These are phyloP conservation scores for Lepetodrilus schrolli DNA, from an alignment of 2,888 invertebrate genomes.

Conservation along the genomic window DNA sequence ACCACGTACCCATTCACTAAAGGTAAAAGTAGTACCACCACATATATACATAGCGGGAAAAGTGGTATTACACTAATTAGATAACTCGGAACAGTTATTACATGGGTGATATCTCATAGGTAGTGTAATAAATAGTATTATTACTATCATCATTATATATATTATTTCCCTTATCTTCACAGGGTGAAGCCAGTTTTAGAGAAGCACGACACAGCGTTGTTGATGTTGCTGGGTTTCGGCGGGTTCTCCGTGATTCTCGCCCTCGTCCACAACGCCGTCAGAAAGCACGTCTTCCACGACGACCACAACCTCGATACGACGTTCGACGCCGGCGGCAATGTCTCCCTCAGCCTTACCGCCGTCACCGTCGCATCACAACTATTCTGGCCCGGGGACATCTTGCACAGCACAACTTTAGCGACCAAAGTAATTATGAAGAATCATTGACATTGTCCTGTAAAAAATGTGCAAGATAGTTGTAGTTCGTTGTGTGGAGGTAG, in stretches of 20 bases:
- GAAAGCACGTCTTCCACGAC: constrained; percentile 68
- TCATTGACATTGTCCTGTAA: too few relatives aligned
- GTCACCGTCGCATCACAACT: constrained; percentile 69
- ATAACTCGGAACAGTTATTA: neutral
- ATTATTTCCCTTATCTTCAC: neutral
- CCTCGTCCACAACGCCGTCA: constrained; percentile 63
- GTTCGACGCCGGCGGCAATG: constrained; percentile 70
- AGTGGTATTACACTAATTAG: neutral
- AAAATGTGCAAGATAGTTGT: too few relatives aligned
- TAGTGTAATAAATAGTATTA: too few relatives aligned
- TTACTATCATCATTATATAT: neutral
- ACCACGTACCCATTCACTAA: too few relatives aligned
- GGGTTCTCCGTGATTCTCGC: constrained; percentile 68
- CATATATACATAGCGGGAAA: neutral
- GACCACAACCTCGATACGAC: constrained; percentile 69
- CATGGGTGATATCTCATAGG: neutral
- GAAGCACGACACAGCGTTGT: constrained; percentile 62
- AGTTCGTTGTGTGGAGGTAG: too few relatives aligned
- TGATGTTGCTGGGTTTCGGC: constrained; percentile 68
- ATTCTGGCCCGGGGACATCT: constrained; percentile 70
- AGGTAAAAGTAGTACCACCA: neutral
- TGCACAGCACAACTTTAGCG: constrained; percentile 68
- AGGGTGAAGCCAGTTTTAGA: constrained; percentile 64
- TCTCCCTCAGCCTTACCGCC: constrained; percentile 65
- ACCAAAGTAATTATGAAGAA: constrained; percentile 54